Evolutionary conservation across 2,113 vertebrate genomes (phyloP), one percentile per base, ranked within the genome.

Genomic region (Murina feae): DNA sequence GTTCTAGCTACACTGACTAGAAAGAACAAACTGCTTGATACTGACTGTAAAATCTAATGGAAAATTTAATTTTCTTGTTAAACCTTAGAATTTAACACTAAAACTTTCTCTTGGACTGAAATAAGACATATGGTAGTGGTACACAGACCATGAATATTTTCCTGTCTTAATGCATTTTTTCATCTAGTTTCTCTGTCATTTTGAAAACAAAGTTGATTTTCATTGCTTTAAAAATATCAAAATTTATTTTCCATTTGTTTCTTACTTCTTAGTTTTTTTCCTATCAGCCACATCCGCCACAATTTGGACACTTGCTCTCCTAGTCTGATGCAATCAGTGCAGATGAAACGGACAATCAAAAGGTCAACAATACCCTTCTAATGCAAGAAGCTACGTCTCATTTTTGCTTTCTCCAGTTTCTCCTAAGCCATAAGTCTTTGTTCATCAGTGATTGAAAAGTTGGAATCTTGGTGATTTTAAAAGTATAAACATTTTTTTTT

Each of bases 361-460:
- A 96, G 71, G 93, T 97, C 86, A 91, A 55, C 86, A 91, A 55
- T 93, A 83, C 17, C 86, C 94, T 95, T 89, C 68, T 96, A 93
- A 95, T 92, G 72, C 74, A 83, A 58, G 35, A 95, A 97, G 51
- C 49, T 86, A 55, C 35, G 44, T 68, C 37, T 92, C 53, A 95
- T 92, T 95, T 90, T 91, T 83, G 47, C 55, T 94, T 94, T 92
- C 60, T 84, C 20, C 23, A 51, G 1, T 92, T 92, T 93, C 72
- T 95, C 25, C 23, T 79, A 92, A 92, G 39, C n/a, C 44, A 4
- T 83, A 93, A 88, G 25, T 89, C 42, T 76, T 86, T 88, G 66
- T 81, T 82, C n/a, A 65, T 92, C 84, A 90, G 47, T 83, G 90
- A 95, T 74, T 90, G 93, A 69, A 90, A 90, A 35, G 86, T 63